Percentiles rank a stretch among this genome's conserved stretches.
These are phyloP conservation scores for Ormyrus labotus DNA, from an alignment of 2,888 invertebrate genomes.

Conservation along the genomic window DNA sequence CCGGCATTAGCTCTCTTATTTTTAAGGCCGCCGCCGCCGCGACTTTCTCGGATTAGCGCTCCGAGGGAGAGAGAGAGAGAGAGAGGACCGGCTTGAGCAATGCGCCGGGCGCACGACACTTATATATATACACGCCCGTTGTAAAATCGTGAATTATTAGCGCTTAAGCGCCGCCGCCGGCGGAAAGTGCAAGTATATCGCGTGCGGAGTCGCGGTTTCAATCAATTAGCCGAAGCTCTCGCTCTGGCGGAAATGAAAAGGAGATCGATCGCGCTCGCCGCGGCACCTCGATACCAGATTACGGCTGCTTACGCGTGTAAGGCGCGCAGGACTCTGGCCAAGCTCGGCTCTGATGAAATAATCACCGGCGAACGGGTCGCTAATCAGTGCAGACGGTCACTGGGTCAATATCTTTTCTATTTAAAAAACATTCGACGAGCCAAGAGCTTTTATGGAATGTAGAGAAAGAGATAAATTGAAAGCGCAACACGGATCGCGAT, in stretches of 20 bases:
- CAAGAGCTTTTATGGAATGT: no score
- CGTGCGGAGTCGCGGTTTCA: slow-evolving; percentile 26
- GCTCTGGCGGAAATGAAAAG: not conserved
- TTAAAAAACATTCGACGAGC: not conserved
- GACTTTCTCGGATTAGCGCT: slow-evolving; percentile 39
- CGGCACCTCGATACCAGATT: slow-evolving; percentile 21
- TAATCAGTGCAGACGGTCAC: not conserved
- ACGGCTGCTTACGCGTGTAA: slow-evolving; percentile 25
- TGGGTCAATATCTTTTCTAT: not conserved
- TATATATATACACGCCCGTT: no score
- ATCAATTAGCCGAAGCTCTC: slow-evolving; percentile 35
- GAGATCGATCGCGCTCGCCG: not conserved
- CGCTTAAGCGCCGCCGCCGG: not conserved
- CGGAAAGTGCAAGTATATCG: slow-evolving; percentile 39
- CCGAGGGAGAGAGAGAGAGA: no score
- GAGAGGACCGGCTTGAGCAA: not conserved
- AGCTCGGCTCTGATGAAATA: slow-evolving; percentile 31
- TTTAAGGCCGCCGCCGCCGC: slow-evolving; percentile 10
- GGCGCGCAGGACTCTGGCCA: no score
- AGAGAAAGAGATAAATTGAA: no score
- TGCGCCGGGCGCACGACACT: not conserved
- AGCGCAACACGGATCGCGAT: no score
- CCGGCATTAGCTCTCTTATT: slow-evolving; percentile 36
- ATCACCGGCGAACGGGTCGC: slow-evolving; percentile 22
- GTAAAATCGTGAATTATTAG: no score